Base-by-base conservation (phyloP, 2,888 invertebrate genomes). In the Xestia rhomboidea region DNA sequence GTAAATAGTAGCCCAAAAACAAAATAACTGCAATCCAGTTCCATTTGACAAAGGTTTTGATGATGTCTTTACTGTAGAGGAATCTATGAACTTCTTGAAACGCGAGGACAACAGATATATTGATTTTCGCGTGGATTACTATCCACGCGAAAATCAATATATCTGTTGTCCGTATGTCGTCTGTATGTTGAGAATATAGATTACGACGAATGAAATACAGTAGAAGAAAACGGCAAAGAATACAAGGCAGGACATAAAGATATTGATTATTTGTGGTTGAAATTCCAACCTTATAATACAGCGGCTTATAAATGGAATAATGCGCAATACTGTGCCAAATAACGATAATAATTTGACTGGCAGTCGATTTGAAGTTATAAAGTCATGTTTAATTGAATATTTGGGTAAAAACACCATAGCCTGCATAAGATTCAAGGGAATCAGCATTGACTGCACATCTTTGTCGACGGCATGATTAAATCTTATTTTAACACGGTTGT, bases 21-120 rank as follows among this genome's bases (percentile, higher is more conserved):
- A 62, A 2, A 60, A 49, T n/a, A 67, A 77, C 30, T n/a, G 49
- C 21, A 51, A 76, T 49, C 67, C 77, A 77, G 34, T 77, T 68
- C 57, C 41, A 66, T 46, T 57, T 64, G 27, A 57, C 10, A 38
- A 66, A 24, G 3, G 10, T 44, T 24, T 38, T 76, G 13, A 34
- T 51, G 11, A 66, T 57, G 0, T 27, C 11, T 10, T 27, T 6
- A 24, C 57, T 46, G 0, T 76, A 46, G 10, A 66, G 6, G 6
- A 76, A 13, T 46, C 15, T 38, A 18, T 76, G 54, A 15, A 57
- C 6, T 24, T 30, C 27, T 76, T 76, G 76, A 34, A 76, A 46
- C 1, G 34, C 21, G 27, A 76, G 44, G 1, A 76, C 54, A 27
- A 11, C 1, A 3, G 34, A 11, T 13, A 76, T 75, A 46, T 57